Evolutionary conservation across 2,888 invertebrate species (phyloP).

Genomic region (Tethea ocularis): DNA sequence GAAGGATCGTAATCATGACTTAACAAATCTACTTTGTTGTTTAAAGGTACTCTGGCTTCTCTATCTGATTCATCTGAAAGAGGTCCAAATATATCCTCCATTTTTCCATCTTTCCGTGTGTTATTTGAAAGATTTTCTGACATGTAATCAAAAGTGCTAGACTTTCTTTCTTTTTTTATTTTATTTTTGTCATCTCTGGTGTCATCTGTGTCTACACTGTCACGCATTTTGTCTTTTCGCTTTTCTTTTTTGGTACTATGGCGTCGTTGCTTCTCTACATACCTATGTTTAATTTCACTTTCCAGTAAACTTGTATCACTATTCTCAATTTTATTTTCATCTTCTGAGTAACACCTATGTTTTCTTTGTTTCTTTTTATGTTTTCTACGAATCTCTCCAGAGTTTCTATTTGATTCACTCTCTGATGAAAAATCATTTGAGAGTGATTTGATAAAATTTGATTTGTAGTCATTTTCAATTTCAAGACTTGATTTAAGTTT

Average conservation of each 20-base stretch:
- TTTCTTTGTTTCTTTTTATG: constrained; percentile 94
- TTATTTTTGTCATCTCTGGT: constrained; percentile 82
- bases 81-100: constrained; percentile 95
- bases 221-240: constrained; percentile 83
- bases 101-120: constrained; percentile 88
- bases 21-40: constrained; percentile 54
- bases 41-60: constrained; percentile 46
- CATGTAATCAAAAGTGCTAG: constrained; percentile 49
- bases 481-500: constrained; percentile 67
- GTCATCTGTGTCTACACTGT: constrained; percentile 75
- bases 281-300: constrained; percentile 65
- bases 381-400: constrained; percentile 86
- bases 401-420: constrained; percentile 73
- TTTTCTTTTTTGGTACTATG: constrained; percentile 84
- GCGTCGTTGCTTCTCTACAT: constrained; percentile 79
- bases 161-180: constrained; percentile 83
- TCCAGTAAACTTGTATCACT: constrained; percentile 50
- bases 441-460: constrained; percentile 54
- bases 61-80: constrained; percentile 88
- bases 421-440: constrained; percentile 76
- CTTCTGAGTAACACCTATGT: constrained; percentile 87
- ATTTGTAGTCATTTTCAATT: constrained; percentile 63
- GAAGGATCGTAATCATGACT: constrained; percentile 46
- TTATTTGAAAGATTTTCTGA: constrained; percentile 55
- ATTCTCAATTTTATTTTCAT: constrained; percentile 73